Percentiles rank a stretch among this genome's conserved stretches.
Conservation (phyloP, 2,888 invertebrate genomes). For the Rhorus exstirpatorius region DNA sequence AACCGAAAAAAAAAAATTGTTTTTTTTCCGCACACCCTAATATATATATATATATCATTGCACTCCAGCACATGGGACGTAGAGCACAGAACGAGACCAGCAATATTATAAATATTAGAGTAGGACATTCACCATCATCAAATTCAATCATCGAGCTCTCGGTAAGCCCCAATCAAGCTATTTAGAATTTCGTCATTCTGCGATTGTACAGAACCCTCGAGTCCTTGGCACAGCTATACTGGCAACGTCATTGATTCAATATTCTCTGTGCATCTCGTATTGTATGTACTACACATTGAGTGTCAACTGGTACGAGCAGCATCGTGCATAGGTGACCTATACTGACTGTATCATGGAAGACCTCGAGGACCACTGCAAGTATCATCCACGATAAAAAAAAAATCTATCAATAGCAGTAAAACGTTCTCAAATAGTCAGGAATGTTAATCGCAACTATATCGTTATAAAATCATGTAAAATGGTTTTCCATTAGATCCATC, state of each 20-base stretch:
- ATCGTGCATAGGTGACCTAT: slow-evolving; percentile 20
- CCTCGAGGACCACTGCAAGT: background rate
- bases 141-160: slow-evolving; percentile 55
- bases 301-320: background rate
- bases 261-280: slow-evolving; percentile 29
- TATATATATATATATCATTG: slow-evolving; percentile 50
- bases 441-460: no score
- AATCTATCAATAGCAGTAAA: background rate
- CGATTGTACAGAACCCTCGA: slow-evolving; percentile 16
- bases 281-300: slow-evolving; percentile 5
- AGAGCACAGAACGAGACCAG: slow-evolving; percentile 11
- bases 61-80: background rate
- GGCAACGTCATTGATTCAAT: slow-evolving; percentile 39
- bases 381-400: background rate
- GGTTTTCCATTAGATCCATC: background rate
- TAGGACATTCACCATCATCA: slow-evolving; percentile 37
- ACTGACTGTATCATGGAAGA: background rate
- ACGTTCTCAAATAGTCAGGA: no score
- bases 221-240: slow-evolving; percentile 37
- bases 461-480: background rate
- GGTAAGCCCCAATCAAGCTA: slow-evolving; percentile 48
- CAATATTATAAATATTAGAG: slow-evolving; percentile 9
- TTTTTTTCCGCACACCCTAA: no score
- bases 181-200: slow-evolving; percentile 45
- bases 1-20: no score